A percentile compares a stretch with the other conserved stretches of the same genome.
Evolutionary conservation across 2,888 invertebrate genomes (phyloP).

Genomic region (Bellardia bayeri): DNA sequence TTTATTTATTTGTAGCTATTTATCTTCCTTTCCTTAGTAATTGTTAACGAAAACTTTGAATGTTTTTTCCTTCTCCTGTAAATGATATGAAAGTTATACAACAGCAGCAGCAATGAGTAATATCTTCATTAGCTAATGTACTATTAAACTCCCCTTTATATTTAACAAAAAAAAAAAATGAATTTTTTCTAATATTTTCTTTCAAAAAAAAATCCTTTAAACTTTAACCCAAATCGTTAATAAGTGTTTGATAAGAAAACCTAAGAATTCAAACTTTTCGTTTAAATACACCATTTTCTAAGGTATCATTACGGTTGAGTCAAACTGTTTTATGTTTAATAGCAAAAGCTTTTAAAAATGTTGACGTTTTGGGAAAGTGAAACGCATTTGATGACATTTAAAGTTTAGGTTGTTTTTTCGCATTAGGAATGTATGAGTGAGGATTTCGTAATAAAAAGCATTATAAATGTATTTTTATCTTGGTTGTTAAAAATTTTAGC

Average conservation of each 20-base stretch:
- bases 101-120: not conserved
- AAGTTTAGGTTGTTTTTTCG: not conserved
- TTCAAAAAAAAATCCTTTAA: not conserved
- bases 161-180: not conserved
- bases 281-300: not conserved
- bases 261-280: not conserved
- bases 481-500: not conserved
- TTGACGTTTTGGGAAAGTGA: not conserved
- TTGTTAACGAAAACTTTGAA: not conserved
- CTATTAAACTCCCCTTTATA: not conserved
- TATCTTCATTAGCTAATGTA: not conserved
- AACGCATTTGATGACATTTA: not conserved
- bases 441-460: not conserved
- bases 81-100: not conserved
- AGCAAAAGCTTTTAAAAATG: not conserved
- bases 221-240: constrained; percentile 10
- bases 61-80: not conserved
- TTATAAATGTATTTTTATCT: not conserved
- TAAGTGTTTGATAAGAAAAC: not conserved
- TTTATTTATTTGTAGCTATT: not conserved
- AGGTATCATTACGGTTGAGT: too few species aligned
- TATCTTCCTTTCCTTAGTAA: not conserved
- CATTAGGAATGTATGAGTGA: not conserved
- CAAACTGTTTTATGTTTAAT: too few species aligned
- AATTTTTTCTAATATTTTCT: constrained; percentile 2